Percentiles rank a stretch among this genome's conserved stretches.
These are phyloP conservation scores for Lerista edwardsae DNA, from an alignment of 2,797 vertebrate species.

Conservation along the genomic window DNA sequence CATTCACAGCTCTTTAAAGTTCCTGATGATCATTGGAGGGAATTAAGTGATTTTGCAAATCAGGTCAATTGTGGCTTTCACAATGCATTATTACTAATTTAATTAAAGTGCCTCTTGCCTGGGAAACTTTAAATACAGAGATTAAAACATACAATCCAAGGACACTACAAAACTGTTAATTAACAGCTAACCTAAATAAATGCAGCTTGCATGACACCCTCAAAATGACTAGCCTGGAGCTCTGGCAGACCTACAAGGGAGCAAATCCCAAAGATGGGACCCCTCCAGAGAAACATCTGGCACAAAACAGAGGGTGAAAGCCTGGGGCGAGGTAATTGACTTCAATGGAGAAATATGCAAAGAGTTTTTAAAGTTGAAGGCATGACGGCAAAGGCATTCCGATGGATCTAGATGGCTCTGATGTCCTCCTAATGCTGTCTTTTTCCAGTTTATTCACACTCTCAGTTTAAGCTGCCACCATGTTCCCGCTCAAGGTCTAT, in stretches of 20 bases:
- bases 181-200: conserved; percentile 7
- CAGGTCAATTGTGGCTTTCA: conserved; percentile 25
- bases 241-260: neutral
- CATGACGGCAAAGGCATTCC: neutral
- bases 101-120: conserved; percentile 28
- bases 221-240: neutral
- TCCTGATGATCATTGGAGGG: conserved; percentile 9
- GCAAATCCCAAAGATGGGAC: neutral
- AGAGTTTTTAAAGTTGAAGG: neutral
- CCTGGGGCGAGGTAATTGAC: neutral
- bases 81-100: conserved; percentile 27
- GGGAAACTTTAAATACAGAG: neutral
- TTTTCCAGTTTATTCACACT: neutral
- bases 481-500: neutral
- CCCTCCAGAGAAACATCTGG: neutral
- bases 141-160: conserved; percentile 23
- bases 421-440: neutral
- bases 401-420: neutral
- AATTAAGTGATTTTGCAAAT: conserved; percentile 27
- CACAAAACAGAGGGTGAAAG: neutral
- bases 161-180: neutral
- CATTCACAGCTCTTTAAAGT: conserved; percentile 31
- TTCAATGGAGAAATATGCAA: neutral
- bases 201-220: neutral
- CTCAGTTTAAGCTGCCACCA: neutral